A percentile compares a stretch with the other conserved stretches of the same genome.
Evolutionary conservation across 1,140 invertebrate genomes (phyloP).

Genomic region (Eupeodes corollae): DNA sequence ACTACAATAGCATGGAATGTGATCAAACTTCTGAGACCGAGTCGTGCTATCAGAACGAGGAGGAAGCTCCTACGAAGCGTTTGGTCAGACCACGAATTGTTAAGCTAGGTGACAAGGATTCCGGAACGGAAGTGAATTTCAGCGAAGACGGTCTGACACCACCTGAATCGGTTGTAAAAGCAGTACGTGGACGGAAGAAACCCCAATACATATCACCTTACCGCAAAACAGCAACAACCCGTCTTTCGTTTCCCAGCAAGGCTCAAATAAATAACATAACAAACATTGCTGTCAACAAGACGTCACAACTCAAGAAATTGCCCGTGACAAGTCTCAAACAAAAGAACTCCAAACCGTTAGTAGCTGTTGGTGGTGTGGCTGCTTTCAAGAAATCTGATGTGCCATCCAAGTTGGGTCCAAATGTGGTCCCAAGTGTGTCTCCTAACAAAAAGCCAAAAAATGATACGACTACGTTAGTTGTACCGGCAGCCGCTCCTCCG

Average conservation of each 20-base stretch:
- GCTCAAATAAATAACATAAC: slow-evolving; percentile 13
- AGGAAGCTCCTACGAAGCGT: neutral
- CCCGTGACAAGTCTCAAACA: slow-evolving; percentile 20
- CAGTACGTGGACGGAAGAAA: slow-evolving; percentile 64
- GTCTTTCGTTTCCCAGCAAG: slow-evolving; percentile 11
- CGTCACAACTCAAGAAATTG: slow-evolving; percentile 17
- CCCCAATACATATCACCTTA: slow-evolving; percentile 54
- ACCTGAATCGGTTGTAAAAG: slow-evolving; percentile 31
- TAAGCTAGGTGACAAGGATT: slow-evolving; percentile 39
- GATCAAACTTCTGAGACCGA: slow-evolving; percentile 44
- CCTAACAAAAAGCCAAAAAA: slow-evolving; percentile 25
- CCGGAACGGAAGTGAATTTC: slow-evolving; percentile 36
- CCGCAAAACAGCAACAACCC: slow-evolving; percentile 35
- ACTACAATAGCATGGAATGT: slow-evolving; percentile 37
- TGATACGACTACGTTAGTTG: neutral
- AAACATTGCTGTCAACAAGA: slow-evolving; percentile 11
- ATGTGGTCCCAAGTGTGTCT: slow-evolving; percentile 5
- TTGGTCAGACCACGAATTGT: slow-evolving; percentile 41
- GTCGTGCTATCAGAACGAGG: slow-evolving; percentile 22
- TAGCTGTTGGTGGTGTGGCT: too few relatives aligned
- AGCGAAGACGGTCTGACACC: slow-evolving; percentile 28
- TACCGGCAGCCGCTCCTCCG: slow-evolving; percentile 16
- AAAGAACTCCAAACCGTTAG: neutral
- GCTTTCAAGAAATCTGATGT: neutral
- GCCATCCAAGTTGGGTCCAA: slow-evolving; percentile 14